Evolutionary conservation across 35 echinoderm and acorn worm genomes (phyloP).

Genomic region (Apostichopus japonicus): DNA sequence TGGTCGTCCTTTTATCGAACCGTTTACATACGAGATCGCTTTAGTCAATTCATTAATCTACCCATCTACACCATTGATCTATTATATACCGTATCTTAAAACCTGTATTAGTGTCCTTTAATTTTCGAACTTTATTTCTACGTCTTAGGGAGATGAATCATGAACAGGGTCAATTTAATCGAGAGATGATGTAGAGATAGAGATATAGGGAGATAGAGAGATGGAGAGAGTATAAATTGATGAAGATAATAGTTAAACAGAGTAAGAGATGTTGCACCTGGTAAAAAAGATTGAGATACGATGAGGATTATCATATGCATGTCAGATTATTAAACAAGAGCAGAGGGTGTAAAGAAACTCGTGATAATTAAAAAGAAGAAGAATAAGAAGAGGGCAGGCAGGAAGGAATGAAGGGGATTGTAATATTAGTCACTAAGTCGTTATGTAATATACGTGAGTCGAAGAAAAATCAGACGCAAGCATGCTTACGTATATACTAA

Average conservation of each 20-base stretch:
- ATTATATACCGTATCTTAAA: not conserved
- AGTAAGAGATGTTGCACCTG: no score
- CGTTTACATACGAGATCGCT: constrained; percentile 27
- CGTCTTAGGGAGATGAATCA: constrained; percentile 13
- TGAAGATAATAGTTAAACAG: not conserved
- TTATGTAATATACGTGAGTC: not conserved
- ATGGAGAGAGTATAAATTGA: not conserved
- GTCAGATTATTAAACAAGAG: not conserved
- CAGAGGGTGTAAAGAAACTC: not conserved
- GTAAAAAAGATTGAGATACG: not conserved
- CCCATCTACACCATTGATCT: not conserved
- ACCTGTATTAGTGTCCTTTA: not conserved
- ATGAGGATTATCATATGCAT: not conserved
- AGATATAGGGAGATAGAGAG: not conserved
- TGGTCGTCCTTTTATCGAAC: constrained; percentile 42
- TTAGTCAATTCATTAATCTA: constrained; percentile 20
- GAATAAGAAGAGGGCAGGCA: no score
- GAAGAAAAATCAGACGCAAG: not conserved
- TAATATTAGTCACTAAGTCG: not conserved
- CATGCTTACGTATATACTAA: no score
- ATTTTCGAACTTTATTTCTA: not conserved
- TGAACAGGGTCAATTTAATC: not conserved
- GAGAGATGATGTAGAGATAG: not conserved
- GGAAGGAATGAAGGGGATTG: not conserved
- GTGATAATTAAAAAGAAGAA: not conserved